Evolutionary conservation across 2,888 invertebrate species (phyloP), one percentile per base, ranked within the genome.

Genomic region (Embidobia sp.): DNA sequence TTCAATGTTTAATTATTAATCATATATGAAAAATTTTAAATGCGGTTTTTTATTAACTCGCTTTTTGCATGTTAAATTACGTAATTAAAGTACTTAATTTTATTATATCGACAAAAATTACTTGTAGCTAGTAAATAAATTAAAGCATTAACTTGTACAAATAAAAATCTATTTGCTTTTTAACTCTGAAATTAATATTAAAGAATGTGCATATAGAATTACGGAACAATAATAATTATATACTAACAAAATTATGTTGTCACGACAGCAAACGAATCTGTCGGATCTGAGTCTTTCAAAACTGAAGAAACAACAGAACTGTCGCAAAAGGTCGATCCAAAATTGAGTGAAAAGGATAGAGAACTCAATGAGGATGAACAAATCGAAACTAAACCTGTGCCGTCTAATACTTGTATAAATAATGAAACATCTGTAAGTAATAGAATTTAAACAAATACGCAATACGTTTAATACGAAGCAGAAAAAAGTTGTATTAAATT

Each of bases 331-430:
- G 55, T 51, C 10, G 64, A 72, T 11, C 80, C 83, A 37, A 90
- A 81, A 81, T 88, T 85, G 49, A 81, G 81, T 10, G 83, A 86
- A 1, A 8, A 22, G 3, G 83, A 85, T 11, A 51, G 77, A 1
- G 75, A 75, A 48, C 1, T 46, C 16, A 57, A 57, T 27, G 70
- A 69, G 6, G 29, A 51, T 31, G 59, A 79, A 18, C 16, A 51
- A 11, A 40, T 11, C 15, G 40, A 63, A 40, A 29, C 13, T 51
- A 51, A 51, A 40, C 8, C 42, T 29, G 49, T 15, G 1, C 13
- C 63, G 10, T 40, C 49, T 40, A 42, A 40, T 40, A 11, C 1
- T 29, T 63, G 49, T 51, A 63, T 49, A 63, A 63, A 31, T 31
- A 46, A 19, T 29, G 49, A 49, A 37, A 40, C 15, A 6, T 18